A percentile compares a stretch with the other conserved stretches of the same genome.
Evolutionary conservation across 2,113 vertebrate genomes (phyloP).

Genomic region (Drymodes brunneopygia): DNA sequence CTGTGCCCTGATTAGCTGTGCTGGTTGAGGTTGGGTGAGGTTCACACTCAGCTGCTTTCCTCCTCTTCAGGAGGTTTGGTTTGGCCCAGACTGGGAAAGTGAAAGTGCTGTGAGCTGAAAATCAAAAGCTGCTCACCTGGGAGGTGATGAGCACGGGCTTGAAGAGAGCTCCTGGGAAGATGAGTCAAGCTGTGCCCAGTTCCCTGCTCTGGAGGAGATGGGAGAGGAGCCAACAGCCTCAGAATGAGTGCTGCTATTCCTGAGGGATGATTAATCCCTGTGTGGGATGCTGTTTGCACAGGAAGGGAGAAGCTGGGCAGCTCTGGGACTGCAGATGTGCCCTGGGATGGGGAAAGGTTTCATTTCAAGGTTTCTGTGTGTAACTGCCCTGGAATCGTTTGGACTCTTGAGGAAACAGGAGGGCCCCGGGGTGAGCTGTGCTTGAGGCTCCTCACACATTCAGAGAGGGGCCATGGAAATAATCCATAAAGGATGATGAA

Average conservation of each 20-base stretch:
- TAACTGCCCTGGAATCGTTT: not conserved
- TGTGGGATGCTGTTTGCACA: not conserved
- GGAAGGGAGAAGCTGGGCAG: conserved; percentile 30
- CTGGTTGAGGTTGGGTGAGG: not conserved
- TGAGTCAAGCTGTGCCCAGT: not conserved
- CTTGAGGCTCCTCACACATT: not conserved
- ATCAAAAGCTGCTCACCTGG: not conserved
- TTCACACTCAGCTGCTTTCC: not conserved
- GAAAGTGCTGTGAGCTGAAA: not conserved
- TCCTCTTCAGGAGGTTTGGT: not conserved
- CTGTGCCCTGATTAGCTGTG: not conserved
- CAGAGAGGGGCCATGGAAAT: not conserved
- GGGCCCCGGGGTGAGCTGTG: not conserved
- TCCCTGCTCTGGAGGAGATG: not conserved
- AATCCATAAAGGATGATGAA: not conserved
- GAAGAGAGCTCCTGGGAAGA: not conserved
- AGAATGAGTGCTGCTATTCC: not conserved
- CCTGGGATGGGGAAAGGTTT: not conserved
- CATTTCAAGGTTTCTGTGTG: not conserved
- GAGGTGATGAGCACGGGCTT: not conserved
- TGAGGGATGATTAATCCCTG: not conserved
- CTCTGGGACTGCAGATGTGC: not conserved
- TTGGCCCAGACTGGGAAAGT: not conserved
- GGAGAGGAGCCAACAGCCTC: not conserved
- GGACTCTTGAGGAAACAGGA: not conserved